Percentiles rank a stretch among this genome's conserved stretches.
phyloP scores from a whole-genome alignment of 2,888 invertebrate species.

The Lycaena phlaeas region DNA sequence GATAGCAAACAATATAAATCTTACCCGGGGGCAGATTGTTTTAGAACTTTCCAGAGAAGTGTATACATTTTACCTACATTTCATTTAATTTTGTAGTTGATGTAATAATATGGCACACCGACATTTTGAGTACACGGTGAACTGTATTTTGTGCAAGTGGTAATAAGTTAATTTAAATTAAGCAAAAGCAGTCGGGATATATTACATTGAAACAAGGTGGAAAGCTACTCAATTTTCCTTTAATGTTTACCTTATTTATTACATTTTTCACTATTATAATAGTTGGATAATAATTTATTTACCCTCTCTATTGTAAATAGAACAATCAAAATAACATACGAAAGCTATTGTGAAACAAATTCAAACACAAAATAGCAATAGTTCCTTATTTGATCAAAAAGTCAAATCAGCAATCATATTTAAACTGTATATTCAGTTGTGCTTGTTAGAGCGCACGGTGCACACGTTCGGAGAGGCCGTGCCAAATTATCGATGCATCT shows the following conservation, averaged over 20 bases:
- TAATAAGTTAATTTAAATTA: too few species aligned
- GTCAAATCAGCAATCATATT: not conserved
- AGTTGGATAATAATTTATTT: too few species aligned
- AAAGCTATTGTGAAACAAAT: too few species aligned
- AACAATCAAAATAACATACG: too few species aligned
- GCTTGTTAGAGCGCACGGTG: not conserved
- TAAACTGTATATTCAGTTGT: not conserved
- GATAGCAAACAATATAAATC: slow-evolving; percentile 7
- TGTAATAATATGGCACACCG: slow-evolving; percentile 1
- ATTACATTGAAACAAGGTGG: too few species aligned
- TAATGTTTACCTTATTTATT: too few species aligned
- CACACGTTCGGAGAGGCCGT: not conserved
- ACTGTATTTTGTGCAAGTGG: not conserved
- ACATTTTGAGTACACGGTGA: not conserved
- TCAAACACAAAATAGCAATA: too few species aligned
- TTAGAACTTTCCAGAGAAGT: not conserved
- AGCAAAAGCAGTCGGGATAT: too few species aligned
- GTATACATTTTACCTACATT: not conserved
- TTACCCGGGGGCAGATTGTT: slow-evolving; percentile 2
- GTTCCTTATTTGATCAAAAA: not conserved
- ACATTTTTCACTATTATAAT: too few species aligned
- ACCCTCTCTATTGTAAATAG: too few species aligned
- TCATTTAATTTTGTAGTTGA: not conserved
- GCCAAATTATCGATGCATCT: not conserved
- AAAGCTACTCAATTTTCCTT: too few species aligned